Percentiles rank a stretch among this genome's conserved stretches.
phyloP scores from a whole-genome alignment of 2,888 invertebrate genomes.

The Platycheirus albimanus region DNA sequence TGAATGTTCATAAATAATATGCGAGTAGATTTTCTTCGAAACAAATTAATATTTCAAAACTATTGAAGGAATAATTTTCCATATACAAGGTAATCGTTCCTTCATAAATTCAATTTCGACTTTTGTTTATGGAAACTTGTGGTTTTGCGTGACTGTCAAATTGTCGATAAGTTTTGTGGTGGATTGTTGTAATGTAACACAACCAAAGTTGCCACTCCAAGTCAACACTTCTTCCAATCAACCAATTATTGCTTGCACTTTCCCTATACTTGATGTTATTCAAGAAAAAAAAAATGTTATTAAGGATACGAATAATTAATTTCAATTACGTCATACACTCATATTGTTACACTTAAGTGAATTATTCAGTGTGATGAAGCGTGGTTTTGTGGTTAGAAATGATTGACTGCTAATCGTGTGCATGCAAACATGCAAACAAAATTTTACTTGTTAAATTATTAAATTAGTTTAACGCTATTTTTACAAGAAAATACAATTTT shows the following conservation, averaged over 20 bases:
- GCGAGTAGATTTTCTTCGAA: slow-evolving; percentile 13
- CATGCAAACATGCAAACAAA: too few relatives aligned
- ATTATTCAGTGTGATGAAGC: slow-evolving; percentile 51
- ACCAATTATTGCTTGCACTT: neutral
- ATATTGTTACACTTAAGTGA: neutral
- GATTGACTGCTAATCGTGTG: too few relatives aligned
- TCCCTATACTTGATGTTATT: slow-evolving; percentile 20
- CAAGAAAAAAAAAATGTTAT: slow-evolving; percentile 42
- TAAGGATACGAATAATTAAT: slow-evolving; percentile 63
- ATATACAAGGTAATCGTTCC: neutral
- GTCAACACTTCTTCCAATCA: neutral
- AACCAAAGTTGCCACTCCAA: neutral
- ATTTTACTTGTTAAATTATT: too few relatives aligned
- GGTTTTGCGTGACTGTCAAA: slow-evolving; percentile 36
- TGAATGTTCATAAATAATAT: too few relatives aligned
- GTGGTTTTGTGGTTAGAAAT: slow-evolving; percentile 38
- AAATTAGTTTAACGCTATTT: too few relatives aligned
- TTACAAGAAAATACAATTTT: too few relatives aligned
- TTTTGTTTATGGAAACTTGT: slow-evolving; percentile 9
- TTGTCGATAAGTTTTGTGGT: slow-evolving; percentile 6
- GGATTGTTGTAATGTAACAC: too few relatives aligned
- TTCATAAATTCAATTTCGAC: neutral
- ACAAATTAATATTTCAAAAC: slow-evolving; percentile 20
- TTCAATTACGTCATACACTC: slow-evolving; percentile 41
- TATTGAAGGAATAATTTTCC: slow-evolving; percentile 15